Percentiles rank a stretch among this genome's conserved stretches.
phyloP scores from a whole-genome alignment of 1,140 invertebrate genomes.

The Brevipalpus yothersi region DNA sequence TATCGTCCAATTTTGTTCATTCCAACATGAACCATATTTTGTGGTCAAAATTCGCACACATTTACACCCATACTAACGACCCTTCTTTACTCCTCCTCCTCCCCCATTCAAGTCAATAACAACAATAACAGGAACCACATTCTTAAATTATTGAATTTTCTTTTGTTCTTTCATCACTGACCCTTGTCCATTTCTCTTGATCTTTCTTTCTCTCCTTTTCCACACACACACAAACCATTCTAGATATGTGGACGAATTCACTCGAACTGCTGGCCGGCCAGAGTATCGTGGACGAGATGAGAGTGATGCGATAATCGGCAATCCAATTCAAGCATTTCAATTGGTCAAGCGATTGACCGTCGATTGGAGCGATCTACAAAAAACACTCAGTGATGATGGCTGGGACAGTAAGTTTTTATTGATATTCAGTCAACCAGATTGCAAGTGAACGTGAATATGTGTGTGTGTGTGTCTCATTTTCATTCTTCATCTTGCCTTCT shows the following conservation, averaged over 20 bases:
- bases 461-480: too few relatives aligned
- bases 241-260: conserved; percentile 9
- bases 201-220: neutral
- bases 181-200: neutral
- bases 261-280: conserved; percentile 6
- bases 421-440: too few relatives aligned
- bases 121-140: too few relatives aligned
- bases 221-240: too few relatives aligned
- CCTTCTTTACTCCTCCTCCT: too few relatives aligned
- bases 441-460: neutral
- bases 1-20: too few relatives aligned
- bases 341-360: conserved; percentile 26
- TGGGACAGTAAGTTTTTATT: conserved; percentile 14
- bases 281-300: conserved; percentile 3
- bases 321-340: conserved; percentile 28
- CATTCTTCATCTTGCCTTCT: neutral
- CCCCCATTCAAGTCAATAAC: too few relatives aligned
- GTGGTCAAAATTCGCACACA: neutral
- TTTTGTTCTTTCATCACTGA: neutral
- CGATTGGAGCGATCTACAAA: conserved; percentile 20
- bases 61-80: too few relatives aligned
- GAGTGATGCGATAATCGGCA: conserved; percentile 21
- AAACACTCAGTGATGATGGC: conserved; percentile 2
- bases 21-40: too few relatives aligned
- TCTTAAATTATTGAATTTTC: neutral